phyloP scores from a whole-genome alignment of 2,113 vertebrate genomes.

The Phalacrocorax aristotelis region DNA sequence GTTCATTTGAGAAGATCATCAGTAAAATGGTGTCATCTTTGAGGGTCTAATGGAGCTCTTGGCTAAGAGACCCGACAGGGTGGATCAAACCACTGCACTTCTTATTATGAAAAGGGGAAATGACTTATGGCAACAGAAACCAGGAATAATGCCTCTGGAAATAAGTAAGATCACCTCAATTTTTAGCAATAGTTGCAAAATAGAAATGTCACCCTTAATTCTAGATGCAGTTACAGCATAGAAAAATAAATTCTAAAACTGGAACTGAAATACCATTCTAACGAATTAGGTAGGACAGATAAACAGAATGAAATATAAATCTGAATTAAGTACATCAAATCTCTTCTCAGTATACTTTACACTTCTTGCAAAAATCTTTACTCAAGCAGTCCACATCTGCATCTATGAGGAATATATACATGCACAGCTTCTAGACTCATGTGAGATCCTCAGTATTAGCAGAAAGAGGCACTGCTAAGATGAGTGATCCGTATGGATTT shows the following conservation, averaged over 20 bases:
- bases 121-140: background rate
- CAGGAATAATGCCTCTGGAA: background rate
- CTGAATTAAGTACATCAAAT: background rate
- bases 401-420: background rate
- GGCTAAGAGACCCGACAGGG: background rate
- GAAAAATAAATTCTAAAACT: background rate
- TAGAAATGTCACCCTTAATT: background rate
- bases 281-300: background rate
- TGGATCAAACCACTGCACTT: background rate
- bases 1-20: background rate
- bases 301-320: background rate
- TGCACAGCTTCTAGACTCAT: background rate
- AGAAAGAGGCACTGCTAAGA: background rate
- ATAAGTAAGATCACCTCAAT: background rate
- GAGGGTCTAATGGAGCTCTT: background rate
- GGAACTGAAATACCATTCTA: background rate
- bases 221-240: background rate
- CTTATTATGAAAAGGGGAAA: background rate
- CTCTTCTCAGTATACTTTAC: background rate
- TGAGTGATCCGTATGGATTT: background rate
- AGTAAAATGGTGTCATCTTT: background rate
- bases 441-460: background rate
- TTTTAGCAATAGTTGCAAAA: background rate
- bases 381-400: background rate
- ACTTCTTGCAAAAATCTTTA: background rate